Evolutionary conservation across 2,888 invertebrate species (phyloP).

Genomic region (Tryphoninae sp.): DNA sequence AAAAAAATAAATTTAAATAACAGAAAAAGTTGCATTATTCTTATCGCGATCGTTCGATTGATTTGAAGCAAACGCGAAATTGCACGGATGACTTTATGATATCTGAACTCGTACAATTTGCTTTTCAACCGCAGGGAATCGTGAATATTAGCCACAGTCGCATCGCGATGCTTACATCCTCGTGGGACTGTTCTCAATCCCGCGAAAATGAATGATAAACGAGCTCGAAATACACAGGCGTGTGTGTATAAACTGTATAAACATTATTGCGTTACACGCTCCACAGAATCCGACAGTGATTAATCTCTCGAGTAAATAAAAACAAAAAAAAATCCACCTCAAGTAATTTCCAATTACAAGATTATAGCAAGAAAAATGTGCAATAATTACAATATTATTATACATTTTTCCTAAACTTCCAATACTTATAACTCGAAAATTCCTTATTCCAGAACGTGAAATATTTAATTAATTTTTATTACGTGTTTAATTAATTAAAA

Average conservation of each 20-base stretch:
- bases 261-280: not conserved
- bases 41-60: not conserved
- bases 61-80: not conserved
- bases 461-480: too few relatives aligned
- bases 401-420: too few relatives aligned
- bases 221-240: slow-evolving; percentile 3
- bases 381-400: too few relatives aligned
- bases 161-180: not conserved
- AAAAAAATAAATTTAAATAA: not conserved
- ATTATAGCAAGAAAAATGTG: too few relatives aligned
- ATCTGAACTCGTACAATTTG: not conserved
- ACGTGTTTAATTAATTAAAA: too few relatives aligned
- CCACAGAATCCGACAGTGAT: not conserved
- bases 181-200: not conserved
- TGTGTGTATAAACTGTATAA: not conserved
- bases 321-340: too few relatives aligned
- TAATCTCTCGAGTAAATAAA: too few relatives aligned
- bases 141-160: not conserved
- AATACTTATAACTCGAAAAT: too few relatives aligned
- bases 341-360: too few relatives aligned
- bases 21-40: not conserved
- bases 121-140: not conserved
- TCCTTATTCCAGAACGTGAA: too few relatives aligned
- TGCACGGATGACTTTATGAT: not conserved
- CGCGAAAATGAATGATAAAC: slow-evolving; percentile 10